These are phyloP conservation scores for Danaus plexippus DNA, from an alignment of 1,140 invertebrate species.

Conservation along the genomic window DNA sequence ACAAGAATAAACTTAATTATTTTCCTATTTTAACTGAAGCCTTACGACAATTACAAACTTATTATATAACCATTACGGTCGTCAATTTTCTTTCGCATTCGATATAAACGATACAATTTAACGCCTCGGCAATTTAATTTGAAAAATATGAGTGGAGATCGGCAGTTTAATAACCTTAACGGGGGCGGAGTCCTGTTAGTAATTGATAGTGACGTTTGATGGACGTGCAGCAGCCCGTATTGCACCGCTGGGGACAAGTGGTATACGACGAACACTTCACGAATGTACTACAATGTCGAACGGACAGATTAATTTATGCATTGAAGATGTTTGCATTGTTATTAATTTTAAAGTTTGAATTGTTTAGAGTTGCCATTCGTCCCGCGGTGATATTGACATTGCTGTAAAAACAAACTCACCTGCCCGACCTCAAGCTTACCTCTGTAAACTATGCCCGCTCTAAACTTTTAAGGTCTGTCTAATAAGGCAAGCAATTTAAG, in stretches of 20 bases:
- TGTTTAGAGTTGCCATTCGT: background rate
- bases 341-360: too few relatives aligned
- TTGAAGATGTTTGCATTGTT: too few relatives aligned
- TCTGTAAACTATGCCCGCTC: slow-evolving; percentile 60
- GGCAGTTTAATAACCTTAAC: slow-evolving; percentile 47
- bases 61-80: slow-evolving; percentile 20
- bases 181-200: slow-evolving; percentile 33
- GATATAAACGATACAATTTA: slow-evolving; percentile 4
- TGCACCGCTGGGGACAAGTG: slow-evolving; percentile 40
- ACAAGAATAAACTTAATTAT: slow-evolving; percentile 60
- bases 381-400: slow-evolving; percentile 43
- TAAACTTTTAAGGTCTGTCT: slow-evolving; percentile 65
- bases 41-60: slow-evolving; percentile 37
- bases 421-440: slow-evolving; percentile 53
- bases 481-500: slow-evolving; percentile 66
- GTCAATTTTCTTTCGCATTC: slow-evolving; percentile 5
- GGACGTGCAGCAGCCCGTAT: slow-evolving; percentile 49
- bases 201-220: slow-evolving; percentile 68
- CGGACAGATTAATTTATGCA: background rate
- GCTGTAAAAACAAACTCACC: slow-evolving; percentile 53
- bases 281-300: slow-evolving; percentile 1
- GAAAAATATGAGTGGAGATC: slow-evolving; percentile 27
- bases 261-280: slow-evolving; percentile 9
- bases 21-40: slow-evolving; percentile 49
- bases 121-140: slow-evolving; percentile 10